Percentiles rank a stretch among this genome's conserved stretches.
Conservation (phyloP, 2,888 invertebrate genomes). For the Xanthia togata region DNA sequence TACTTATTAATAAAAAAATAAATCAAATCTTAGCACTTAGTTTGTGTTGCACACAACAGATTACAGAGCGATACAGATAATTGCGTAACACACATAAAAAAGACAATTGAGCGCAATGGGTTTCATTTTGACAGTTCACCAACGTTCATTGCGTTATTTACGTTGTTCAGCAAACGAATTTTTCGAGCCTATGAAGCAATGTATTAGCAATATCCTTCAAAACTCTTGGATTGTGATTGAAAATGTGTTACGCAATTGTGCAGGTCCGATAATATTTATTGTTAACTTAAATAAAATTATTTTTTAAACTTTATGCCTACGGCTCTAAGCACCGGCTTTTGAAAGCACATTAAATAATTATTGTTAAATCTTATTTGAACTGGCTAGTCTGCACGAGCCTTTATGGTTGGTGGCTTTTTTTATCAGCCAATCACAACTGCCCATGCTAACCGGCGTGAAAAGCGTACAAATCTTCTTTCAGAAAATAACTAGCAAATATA, state of each 20-base stretch:
- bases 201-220: too few relatives aligned
- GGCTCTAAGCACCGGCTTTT: not conserved
- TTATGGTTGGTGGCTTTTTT: not conserved
- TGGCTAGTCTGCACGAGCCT: not conserved
- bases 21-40: slow-evolving; percentile 21
- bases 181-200: too few relatives aligned
- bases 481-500: not conserved
- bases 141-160: too few relatives aligned
- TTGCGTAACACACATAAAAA: too few relatives aligned
- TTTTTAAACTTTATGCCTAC: not conserved
- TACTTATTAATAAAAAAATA: not conserved
- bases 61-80: not conserved
- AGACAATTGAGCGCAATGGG: too few relatives aligned
- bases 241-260: too few relatives aligned
- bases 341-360: not conserved
- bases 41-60: slow-evolving; percentile 23
- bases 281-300: slow-evolving; percentile 7
- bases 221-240: too few relatives aligned
- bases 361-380: not conserved
- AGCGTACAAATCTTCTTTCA: not conserved
- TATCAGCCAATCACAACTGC: not conserved
- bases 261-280: too few relatives aligned
- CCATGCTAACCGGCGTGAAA: not conserved
- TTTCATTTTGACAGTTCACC: too few relatives aligned
- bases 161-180: too few relatives aligned